Evolutionary conservation across 2,113 vertebrate genomes (phyloP).

Genomic region (Indicator indicator): DNA sequence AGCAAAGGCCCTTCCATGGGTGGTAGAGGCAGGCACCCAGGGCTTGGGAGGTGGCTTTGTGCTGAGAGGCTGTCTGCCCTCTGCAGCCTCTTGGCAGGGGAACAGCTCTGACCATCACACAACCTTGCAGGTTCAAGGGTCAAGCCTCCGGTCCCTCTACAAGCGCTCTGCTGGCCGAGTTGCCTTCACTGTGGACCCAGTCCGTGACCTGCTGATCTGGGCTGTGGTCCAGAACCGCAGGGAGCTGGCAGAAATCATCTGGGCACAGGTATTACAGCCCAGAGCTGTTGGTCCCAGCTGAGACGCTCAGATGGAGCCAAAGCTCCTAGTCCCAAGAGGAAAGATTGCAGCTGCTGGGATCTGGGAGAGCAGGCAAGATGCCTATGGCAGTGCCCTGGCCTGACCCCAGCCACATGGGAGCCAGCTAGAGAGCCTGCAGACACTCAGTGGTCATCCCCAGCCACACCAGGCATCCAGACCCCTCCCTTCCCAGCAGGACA

Average conservation of each 20-base stretch:
- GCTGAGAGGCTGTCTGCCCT: neutral
- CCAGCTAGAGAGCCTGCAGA: neutral
- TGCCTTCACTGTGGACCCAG: slow-evolving; percentile 77
- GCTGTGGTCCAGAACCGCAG: slow-evolving; percentile 89
- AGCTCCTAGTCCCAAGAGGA: neutral
- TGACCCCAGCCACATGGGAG: neutral
- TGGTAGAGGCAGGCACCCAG: neutral
- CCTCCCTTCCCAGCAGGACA: neutral
- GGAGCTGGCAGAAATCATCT: slow-evolving; percentile 90
- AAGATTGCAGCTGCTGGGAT: neutral
- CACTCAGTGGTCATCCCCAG: neutral
- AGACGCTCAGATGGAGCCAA: neutral
- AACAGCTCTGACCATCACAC: neutral
- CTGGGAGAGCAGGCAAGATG: neutral
- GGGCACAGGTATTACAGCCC: slow-evolving; percentile 85
- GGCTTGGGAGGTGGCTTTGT: neutral
- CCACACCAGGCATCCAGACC: neutral
- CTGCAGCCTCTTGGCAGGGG: neutral
- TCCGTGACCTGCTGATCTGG: slow-evolving; percentile 93
- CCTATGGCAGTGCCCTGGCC: neutral
- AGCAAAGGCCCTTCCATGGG: neutral
- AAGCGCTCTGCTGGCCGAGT: slow-evolving; percentile 47
- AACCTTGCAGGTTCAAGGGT: slow-evolving; percentile 66
- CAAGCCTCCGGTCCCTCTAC: slow-evolving; percentile 66
- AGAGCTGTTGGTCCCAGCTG: neutral